phyloP scores from a whole-genome alignment of 2,797 vertebrate genomes.

The Acanthornis magna region DNA sequence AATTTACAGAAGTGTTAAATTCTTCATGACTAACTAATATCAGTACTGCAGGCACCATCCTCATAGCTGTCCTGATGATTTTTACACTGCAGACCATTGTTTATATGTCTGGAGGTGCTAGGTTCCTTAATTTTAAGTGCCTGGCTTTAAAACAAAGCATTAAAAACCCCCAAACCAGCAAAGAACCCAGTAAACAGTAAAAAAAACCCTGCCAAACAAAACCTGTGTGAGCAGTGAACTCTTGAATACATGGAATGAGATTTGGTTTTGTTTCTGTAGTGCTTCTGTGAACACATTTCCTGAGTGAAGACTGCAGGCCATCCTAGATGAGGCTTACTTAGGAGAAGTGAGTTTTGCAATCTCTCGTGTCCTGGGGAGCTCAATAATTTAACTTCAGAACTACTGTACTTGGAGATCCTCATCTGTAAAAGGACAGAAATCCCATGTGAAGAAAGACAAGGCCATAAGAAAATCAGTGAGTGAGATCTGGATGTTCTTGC shows the following conservation, averaged over 20 bases:
- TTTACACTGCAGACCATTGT: neutral
- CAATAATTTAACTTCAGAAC: neutral
- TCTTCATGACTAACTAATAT: neutral
- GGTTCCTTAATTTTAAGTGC: neutral
- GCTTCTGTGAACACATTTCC: neutral
- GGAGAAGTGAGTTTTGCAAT: neutral
- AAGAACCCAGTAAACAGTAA: neutral
- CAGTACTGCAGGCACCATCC: neutral
- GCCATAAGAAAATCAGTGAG: neutral
- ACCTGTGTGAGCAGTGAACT: neutral
- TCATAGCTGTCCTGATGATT: neutral
- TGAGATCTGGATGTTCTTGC: neutral
- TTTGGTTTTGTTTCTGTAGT: neutral
- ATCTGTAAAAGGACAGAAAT: neutral
- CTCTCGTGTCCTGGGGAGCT: neutral
- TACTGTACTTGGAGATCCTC: neutral
- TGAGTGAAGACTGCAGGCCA: neutral
- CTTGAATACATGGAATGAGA: neutral
- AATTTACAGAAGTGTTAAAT: neutral
- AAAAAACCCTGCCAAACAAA: neutral
- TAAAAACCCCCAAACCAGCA: neutral
- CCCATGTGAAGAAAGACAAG: neutral
- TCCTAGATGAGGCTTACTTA: neutral
- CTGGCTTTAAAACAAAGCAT: neutral
- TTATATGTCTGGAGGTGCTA: neutral